These are phyloP conservation scores for Myrmecophaga tridactyla DNA, from an alignment of 2,113 vertebrate genomes.

Conservation along the genomic window DNA sequence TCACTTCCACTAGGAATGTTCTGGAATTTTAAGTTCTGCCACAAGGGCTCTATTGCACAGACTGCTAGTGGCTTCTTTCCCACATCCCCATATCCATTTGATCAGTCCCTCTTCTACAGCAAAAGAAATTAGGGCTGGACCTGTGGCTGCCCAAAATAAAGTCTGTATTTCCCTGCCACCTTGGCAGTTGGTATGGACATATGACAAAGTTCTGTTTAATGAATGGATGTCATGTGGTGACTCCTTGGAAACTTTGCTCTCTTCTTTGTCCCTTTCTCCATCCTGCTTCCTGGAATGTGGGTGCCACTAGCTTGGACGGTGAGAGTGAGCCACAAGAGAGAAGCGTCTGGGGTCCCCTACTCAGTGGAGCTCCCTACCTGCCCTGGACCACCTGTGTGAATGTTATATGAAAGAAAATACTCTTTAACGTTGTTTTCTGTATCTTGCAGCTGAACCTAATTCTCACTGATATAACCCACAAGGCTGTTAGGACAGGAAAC, in stretches of 20 bases:
- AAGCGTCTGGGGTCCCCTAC: neutral
- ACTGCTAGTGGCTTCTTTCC: neutral
- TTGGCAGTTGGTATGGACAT: neutral
- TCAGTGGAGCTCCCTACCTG: neutral
- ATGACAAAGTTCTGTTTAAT: neutral
- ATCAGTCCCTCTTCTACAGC: neutral
- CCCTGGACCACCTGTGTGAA: neutral
- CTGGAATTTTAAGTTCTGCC: neutral
- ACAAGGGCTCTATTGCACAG: neutral
- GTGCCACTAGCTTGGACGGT: too few species aligned
- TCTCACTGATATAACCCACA: neutral
- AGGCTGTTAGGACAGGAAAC: neutral
- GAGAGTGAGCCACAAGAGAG: neutral
- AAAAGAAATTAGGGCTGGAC: neutral
- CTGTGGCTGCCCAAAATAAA: neutral
- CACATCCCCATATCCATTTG: neutral
- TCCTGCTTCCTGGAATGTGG: neutral
- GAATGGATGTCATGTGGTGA: accelerated
- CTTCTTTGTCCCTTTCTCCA: neutral
- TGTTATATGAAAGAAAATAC: neutral
- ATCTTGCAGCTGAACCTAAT: neutral
- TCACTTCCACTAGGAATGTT: neutral
- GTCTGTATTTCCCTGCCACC: neutral
- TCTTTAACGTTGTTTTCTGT: neutral
- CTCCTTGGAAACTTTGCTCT: neutral